phyloP scores from a whole-genome alignment of 2,113 vertebrate genomes.

The Labrus mixtus region DNA sequence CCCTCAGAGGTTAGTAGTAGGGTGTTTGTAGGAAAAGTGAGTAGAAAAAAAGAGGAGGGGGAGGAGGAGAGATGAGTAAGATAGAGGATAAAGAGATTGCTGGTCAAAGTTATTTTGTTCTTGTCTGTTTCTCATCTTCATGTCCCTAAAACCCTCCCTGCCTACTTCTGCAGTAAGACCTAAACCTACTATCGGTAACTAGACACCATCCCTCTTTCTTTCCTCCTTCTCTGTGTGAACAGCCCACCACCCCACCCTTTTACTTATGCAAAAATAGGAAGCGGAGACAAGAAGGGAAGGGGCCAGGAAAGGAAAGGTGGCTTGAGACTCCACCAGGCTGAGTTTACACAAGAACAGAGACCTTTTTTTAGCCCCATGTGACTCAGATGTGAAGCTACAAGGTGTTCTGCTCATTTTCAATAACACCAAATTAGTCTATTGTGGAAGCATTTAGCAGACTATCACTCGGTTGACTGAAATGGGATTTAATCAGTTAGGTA shows the following conservation, averaged over 20 bases:
- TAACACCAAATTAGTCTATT: background rate
- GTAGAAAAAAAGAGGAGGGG: conserved; percentile 18
- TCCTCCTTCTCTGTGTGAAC: background rate
- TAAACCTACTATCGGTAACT: conserved; percentile 57
- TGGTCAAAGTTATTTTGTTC: conserved; percentile 28
- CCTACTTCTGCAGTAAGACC: conserved; percentile 36
- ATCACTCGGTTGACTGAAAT: background rate
- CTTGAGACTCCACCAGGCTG: conserved; percentile 58
- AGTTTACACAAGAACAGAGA: conserved; percentile 60
- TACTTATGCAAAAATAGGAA: conserved; percentile 12
- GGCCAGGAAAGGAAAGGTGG: conserved; percentile 58
- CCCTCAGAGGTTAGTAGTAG: conserved; percentile 65
- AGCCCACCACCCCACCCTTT: background rate
- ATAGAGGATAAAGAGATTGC: conserved; percentile 25
- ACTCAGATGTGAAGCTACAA: conserved; percentile 31
- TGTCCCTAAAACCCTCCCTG: conserved; percentile 40
- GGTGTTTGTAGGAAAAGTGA: conserved; percentile 31
- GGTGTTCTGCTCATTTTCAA: background rate
- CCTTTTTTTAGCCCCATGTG: conserved; percentile 38
- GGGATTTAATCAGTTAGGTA: no score
- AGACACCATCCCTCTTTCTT: conserved; percentile 40
- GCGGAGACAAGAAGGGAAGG: conserved; percentile 43
- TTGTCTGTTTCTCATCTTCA: conserved; percentile 12
- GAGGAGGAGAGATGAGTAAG: conserved; percentile 34
- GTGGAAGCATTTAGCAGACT: background rate